These are phyloP conservation scores for Eledone cirrhosa DNA, from an alignment of 2,888 invertebrate genomes.

Conservation along the genomic window DNA sequence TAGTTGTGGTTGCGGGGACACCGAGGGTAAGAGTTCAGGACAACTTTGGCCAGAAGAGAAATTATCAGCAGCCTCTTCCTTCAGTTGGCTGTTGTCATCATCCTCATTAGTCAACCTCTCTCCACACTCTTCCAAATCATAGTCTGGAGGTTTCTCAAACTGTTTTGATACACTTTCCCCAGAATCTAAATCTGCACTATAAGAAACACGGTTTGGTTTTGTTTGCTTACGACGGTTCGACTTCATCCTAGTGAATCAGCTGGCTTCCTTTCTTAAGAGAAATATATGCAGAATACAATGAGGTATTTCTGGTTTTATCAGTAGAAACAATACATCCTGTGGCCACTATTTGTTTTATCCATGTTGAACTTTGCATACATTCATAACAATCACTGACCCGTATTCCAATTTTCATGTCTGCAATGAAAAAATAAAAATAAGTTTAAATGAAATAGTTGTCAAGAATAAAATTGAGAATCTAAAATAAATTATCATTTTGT, in stretches of 20 bases:
- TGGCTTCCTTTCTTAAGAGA: constrained; percentile 7
- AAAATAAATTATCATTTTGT: too few species aligned
- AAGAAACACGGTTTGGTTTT: constrained; percentile 53
- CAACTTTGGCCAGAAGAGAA: constrained; percentile 28
- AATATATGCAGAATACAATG: constrained; percentile 29
- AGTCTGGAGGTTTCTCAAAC: constrained; percentile 23
- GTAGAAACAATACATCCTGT: constrained; percentile 26
- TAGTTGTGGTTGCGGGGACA: background rate
- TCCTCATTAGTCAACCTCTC: constrained; percentile 31
- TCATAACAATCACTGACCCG: constrained; percentile 25
- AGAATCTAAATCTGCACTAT: constrained; percentile 30
- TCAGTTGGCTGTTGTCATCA: constrained; percentile 25
- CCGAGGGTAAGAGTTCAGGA: constrained; percentile 22
- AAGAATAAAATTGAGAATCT: too few species aligned
- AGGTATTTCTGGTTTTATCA: constrained; percentile 26
- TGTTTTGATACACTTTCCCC: constrained; percentile 16
- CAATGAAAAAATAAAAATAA: background rate
- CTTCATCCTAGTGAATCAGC: constrained; percentile 42
- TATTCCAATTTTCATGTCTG: constrained; percentile 31
- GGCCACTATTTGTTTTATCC: constrained; percentile 26
- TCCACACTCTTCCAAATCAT: constrained; percentile 31
- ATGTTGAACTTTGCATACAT: constrained; percentile 28
- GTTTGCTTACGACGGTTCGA: constrained; percentile 62
- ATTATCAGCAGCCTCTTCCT: constrained; percentile 29
- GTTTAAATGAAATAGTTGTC: too few species aligned